Evolutionary conservation across 2,888 invertebrate species (phyloP), one percentile per base, ranked within the genome.

Genomic region (Cerceris rybyensis): DNA sequence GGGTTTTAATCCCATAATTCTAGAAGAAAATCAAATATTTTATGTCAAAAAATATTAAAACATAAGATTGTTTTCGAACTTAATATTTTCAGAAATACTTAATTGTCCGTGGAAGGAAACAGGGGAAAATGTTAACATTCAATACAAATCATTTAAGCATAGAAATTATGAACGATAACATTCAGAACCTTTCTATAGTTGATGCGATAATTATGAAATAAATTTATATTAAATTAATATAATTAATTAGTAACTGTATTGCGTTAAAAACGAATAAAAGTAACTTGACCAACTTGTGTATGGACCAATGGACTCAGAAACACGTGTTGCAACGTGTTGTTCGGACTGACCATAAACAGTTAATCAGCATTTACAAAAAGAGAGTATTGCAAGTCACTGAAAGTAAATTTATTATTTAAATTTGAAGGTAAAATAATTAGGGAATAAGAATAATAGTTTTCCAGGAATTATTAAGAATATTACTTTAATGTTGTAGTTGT

Each of bases 381-480:
- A 28, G 1, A 14, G 52, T 52, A 52, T n/a, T 17, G 39, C 14
- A 59, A 50, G 55, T 13, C 39, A 50, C 42, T 13, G 17, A 14
- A 54, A 11, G 0, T 13, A 64, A 13, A 59, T 46, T 46, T 46
- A 46, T 46, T 46, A 6, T 1, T 8, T 11, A 11, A 46, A 11
- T 46, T 46, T 46, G 9, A 11, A 8, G 46, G 28, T 28, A 28
- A 46, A 46, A 11, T 46, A 11, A 11, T 46, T 46, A 11, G 0
- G 46, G 1, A 46, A 11, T 11, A 11, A 5, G 8, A 5, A 46
- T 46, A 46, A 46, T 11, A 7, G 8, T 14, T 49, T 54, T 11
- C 68, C 13, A 73, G 63, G 73, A 76, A 68, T 16, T 42, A 8
- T 42, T 13, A 0, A 14, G 49, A 55, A 42, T 70, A 28, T 28